Conservation (phyloP, 2,888 invertebrate genomes). For the Campoplex capitator region DNA sequence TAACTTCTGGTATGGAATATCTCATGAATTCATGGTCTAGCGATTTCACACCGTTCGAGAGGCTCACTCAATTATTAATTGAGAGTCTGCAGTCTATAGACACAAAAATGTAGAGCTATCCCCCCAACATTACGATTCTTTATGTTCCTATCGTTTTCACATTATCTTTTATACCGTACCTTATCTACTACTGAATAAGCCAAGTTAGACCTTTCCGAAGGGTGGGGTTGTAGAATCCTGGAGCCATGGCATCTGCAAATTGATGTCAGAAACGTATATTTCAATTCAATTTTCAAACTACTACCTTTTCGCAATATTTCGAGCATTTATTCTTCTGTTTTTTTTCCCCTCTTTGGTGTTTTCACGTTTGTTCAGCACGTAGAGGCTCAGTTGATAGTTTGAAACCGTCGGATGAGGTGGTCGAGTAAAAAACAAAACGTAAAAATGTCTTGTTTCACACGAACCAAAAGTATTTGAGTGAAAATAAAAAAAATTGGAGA, state of each 20-base stretch:
- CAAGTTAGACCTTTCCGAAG: not conserved
- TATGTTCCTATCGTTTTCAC: slow-evolving; percentile 21
- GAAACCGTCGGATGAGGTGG: not conserved
- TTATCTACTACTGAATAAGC: not conserved
- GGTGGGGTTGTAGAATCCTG: not conserved
- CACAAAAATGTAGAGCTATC: not conserved
- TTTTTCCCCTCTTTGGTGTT: not conserved
- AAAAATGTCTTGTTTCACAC: not conserved
- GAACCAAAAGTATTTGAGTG: not conserved
- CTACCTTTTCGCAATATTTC: not conserved
- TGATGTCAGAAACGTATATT: not conserved
- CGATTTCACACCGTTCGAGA: not conserved
- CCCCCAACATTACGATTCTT: not conserved
- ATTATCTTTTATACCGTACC: not conserved
- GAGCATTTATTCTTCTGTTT: not conserved
- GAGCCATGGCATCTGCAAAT: not conserved
- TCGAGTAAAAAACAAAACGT: not conserved
- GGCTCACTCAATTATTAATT: slow-evolving; percentile 41
- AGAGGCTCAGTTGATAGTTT: not conserved
- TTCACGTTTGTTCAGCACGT: not conserved
- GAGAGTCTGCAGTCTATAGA: not conserved
- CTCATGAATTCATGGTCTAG: not conserved
- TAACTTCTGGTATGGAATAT: not conserved
- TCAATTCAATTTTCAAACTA: slow-evolving; percentile 14
- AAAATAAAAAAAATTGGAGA: not conserved